Percentiles rank a stretch among this genome's conserved stretches.
These are phyloP conservation scores for Celastrina argiolus DNA, from an alignment of 2,888 invertebrate species.

Conservation along the genomic window DNA sequence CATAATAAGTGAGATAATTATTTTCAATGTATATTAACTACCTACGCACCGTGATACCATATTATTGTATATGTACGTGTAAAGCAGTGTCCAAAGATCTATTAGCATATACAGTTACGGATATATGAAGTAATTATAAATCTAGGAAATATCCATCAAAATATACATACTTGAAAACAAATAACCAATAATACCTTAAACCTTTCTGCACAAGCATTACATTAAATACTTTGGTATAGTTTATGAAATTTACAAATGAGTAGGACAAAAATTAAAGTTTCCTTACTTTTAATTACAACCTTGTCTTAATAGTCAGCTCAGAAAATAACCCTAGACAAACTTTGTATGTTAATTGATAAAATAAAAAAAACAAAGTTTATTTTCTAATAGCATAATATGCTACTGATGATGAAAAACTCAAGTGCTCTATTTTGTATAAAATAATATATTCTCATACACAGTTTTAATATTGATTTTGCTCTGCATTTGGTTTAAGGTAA, in stretches of 20 bases:
- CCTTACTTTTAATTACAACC: neutral
- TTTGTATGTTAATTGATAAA: too few species aligned
- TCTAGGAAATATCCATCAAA: slow-evolving; percentile 17
- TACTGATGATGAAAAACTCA: neutral
- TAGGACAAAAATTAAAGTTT: neutral
- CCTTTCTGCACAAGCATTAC: slow-evolving; percentile 3
- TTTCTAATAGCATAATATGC: neutral
- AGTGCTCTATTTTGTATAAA: neutral
- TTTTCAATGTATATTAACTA: slow-evolving; percentile 40
- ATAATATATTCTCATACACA: neutral
- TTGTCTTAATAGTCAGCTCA: too few species aligned
- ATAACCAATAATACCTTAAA: slow-evolving; percentile 12
- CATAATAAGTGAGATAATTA: slow-evolving; percentile 20
- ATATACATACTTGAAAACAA: slow-evolving; percentile 20
- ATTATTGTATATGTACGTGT: slow-evolving; percentile 15
- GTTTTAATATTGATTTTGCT: neutral
- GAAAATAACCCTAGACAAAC: too few species aligned
- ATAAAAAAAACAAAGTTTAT: too few species aligned
- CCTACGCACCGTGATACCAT: slow-evolving; percentile 42
- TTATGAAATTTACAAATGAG: neutral
- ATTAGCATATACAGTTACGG: slow-evolving; percentile 12
- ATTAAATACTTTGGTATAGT: neutral
- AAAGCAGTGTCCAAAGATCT: slow-evolving; percentile 18
- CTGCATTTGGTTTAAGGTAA: slow-evolving; percentile 15
- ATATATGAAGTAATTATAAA: slow-evolving; percentile 11